Conservation (phyloP, 2,113 vertebrate species). For the Saguinus midas region DNA sequence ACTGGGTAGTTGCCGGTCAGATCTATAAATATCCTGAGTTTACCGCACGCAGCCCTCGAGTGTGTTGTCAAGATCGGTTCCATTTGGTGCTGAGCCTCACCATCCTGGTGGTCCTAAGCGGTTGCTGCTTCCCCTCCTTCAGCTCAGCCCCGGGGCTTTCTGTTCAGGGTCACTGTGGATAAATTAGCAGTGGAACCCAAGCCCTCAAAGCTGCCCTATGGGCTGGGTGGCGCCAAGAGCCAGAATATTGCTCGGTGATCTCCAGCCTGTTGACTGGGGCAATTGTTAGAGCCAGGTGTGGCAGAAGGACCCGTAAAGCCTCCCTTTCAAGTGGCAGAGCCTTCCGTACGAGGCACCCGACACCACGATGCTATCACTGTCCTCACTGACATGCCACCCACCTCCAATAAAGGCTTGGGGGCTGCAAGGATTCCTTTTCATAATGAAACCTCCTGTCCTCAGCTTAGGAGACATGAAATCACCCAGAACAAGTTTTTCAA, state of each 20-base stretch:
- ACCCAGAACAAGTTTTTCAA: background rate
- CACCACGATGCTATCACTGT: conserved; percentile 24
- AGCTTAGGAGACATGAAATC: background rate
- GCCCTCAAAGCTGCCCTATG: conserved; percentile 58
- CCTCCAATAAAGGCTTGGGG: background rate
- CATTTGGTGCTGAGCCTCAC: background rate
- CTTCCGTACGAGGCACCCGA: conserved; percentile 66
- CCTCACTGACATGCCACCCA: background rate
- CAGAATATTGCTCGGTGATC: conserved; percentile 39
- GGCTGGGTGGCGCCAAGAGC: background rate
- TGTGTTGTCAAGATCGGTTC: background rate
- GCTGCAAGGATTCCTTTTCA: background rate
- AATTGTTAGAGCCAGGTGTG: conserved; percentile 78
- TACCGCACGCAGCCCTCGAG: fast-evolving
- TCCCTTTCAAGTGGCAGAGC: conserved; percentile 67
- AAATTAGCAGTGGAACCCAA: conserved; percentile 42
- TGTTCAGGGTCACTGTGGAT: background rate
- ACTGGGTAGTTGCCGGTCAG: fast-evolving
- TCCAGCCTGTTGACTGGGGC: background rate
- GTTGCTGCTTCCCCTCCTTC: fast-evolving
- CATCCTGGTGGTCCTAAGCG: conserved; percentile 14
- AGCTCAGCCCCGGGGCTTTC: background rate
- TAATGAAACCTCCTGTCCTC: fast-evolving
- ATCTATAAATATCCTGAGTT: fast-evolving
- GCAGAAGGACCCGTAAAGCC: conserved; percentile 24